These are phyloP conservation scores for Laspeyria flexula DNA, from an alignment of 2,888 invertebrate genomes.

Conservation along the genomic window DNA sequence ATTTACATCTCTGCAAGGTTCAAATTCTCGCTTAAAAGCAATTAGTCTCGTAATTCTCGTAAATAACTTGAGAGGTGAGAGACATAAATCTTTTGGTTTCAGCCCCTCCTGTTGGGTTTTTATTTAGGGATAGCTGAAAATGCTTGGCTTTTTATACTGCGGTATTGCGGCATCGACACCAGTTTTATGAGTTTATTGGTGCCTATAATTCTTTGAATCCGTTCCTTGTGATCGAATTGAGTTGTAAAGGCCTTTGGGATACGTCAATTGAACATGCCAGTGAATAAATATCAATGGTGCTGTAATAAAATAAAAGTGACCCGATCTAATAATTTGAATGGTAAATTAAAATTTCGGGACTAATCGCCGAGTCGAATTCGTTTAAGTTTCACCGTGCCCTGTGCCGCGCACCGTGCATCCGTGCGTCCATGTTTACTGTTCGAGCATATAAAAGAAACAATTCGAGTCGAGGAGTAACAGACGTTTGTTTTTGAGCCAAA, in stretches of 20 bases:
- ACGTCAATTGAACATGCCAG: slow-evolving; percentile 30
- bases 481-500: slow-evolving; percentile 3
- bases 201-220: slow-evolving; percentile 43
- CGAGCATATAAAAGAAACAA: slow-evolving; percentile 3
- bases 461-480: background rate
- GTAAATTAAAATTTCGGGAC: slow-evolving; percentile 26
- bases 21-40: slow-evolving; percentile 48
- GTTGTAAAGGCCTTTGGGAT: slow-evolving; percentile 42
- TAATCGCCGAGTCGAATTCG: slow-evolving; percentile 6
- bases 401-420: background rate
- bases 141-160: slow-evolving; percentile 47
- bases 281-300: slow-evolving; percentile 22
- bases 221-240: slow-evolving; percentile 41
- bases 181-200: slow-evolving; percentile 44
- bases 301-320: slow-evolving; percentile 24
- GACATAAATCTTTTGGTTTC: slow-evolving; percentile 58
- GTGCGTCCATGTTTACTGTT: slow-evolving; percentile 2
- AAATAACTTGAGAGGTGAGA: slow-evolving; percentile 59
- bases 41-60: slow-evolving; percentile 53
- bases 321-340: slow-evolving; percentile 20
- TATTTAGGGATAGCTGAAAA: slow-evolving; percentile 56
- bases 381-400: slow-evolving; percentile 9
- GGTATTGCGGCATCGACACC: slow-evolving; percentile 40
- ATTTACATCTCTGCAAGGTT: slow-evolving; percentile 41
- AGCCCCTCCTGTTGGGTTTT: slow-evolving; percentile 49